Conservation (phyloP, 2,113 vertebrate genomes). For the Syngnathus typhle region DNA sequence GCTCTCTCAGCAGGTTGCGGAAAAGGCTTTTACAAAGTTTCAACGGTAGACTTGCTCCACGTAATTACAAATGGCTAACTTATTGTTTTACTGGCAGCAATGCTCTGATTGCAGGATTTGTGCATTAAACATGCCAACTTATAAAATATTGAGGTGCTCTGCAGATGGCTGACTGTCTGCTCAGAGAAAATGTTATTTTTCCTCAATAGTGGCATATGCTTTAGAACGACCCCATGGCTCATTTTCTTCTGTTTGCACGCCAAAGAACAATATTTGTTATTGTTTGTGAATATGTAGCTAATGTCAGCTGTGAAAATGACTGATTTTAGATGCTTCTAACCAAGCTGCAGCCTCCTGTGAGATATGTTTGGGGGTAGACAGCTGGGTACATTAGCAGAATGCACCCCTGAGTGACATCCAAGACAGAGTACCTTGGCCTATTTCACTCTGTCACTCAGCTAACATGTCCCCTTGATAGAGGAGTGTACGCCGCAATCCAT, state of each 20-base stretch:
- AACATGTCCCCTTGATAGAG: conserved; percentile 48
- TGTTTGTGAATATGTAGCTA: conserved; percentile 35
- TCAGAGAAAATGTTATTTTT: conserved; percentile 37
- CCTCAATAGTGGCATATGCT: conserved; percentile 16
- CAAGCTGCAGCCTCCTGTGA: conserved; percentile 38
- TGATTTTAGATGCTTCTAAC: conserved; percentile 34
- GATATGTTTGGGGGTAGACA: conserved; percentile 61
- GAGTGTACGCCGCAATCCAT: conserved; percentile 37
- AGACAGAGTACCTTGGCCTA: conserved; percentile 60
- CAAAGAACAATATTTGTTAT: conserved; percentile 21
- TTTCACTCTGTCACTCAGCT: conserved; percentile 64
- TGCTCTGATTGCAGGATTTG: conserved; percentile 59
- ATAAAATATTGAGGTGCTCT: conserved; percentile 69
- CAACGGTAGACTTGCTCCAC: conserved; percentile 40
- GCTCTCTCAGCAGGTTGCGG: conserved; percentile 51
- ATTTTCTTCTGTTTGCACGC: conserved; percentile 12
- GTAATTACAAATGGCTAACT: conserved; percentile 63
- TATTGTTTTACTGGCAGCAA: conserved; percentile 70
- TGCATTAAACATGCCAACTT: conserved; percentile 63
- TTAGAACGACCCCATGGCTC: conserved; percentile 6
- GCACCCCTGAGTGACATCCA: conserved; percentile 58
- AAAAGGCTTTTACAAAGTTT: conserved; percentile 40
- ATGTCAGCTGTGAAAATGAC: conserved; percentile 23
- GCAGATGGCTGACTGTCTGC: conserved; percentile 50
- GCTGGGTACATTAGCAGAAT: conserved; percentile 61